A percentile compares a stretch with the other conserved stretches of the same genome.
phyloP scores from a whole-genome alignment of 2,113 vertebrate genomes.

The Melanocharis versteri region DNA sequence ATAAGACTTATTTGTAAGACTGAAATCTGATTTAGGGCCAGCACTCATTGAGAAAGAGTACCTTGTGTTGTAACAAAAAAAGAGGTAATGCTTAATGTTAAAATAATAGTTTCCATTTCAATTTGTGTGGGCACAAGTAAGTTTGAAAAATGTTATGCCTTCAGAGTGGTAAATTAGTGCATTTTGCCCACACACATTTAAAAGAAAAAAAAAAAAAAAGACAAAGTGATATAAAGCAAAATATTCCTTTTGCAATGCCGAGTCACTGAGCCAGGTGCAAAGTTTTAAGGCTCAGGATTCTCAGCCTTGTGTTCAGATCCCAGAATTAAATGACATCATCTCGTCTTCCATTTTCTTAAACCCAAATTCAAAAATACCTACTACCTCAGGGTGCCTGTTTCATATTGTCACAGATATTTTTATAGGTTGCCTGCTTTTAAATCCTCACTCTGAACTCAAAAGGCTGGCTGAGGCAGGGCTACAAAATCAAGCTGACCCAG shows the following conservation, averaged over 20 bases:
- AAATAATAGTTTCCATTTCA: constrained; percentile 50
- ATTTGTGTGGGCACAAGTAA: neutral
- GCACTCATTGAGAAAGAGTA: neutral
- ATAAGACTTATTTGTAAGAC: neutral
- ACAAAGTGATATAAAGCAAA: neutral
- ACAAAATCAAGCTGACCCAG: neutral
- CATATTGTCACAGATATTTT: neutral
- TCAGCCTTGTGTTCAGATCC: neutral
- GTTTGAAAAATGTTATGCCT: neutral
- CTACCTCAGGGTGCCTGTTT: neutral
- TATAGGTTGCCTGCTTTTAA: neutral
- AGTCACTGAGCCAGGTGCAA: neutral
- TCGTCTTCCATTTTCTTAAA: neutral
- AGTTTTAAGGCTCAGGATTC: neutral
- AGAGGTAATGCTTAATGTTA: neutral
- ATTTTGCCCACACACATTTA: neutral
- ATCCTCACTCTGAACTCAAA: neutral
- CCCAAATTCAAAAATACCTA: neutral
- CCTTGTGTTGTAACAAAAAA: neutral
- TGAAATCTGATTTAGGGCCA: neutral
- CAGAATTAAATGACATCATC: neutral
- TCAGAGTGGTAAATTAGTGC: neutral
- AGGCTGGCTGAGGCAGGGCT: neutral
- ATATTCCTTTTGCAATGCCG: neutral
- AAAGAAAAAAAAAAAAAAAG: too few species aligned